Conservation (phyloP, 2,797 vertebrate species). For the Melanotaenia maccullochi region DNA sequence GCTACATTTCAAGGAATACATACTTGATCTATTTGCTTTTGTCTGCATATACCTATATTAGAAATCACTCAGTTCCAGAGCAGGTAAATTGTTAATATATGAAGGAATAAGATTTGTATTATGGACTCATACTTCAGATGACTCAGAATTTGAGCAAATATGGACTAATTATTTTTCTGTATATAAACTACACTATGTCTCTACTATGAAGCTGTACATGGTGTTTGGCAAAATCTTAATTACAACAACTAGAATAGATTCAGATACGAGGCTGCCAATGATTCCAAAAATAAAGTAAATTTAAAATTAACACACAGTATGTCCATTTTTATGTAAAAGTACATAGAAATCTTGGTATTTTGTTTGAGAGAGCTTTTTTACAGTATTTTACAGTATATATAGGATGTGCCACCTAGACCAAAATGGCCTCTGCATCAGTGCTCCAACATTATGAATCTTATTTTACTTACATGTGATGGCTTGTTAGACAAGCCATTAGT, state of each 20-base stretch:
- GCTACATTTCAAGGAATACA: no score
- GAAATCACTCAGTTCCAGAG: no score
- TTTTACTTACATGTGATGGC: conserved; percentile 61
- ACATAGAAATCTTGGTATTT: no score
- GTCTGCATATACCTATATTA: no score
- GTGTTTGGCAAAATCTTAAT: background rate
- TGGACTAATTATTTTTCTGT: background rate
- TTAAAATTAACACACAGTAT: background rate
- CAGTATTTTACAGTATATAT: no score
- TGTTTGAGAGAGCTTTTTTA: no score
- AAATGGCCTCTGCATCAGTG: background rate
- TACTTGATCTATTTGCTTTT: no score
- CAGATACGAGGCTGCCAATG: background rate
- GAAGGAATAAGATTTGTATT: background rate
- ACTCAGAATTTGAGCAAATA: background rate
- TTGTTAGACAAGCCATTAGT: conserved; percentile 48
- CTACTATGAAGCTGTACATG: no score
- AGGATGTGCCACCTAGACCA: background rate
- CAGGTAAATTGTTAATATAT: background rate
- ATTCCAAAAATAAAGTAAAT: background rate
- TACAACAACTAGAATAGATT: background rate
- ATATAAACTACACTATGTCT: no score
- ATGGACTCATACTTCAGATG: background rate
- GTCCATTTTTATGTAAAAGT: no score
- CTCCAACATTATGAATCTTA: background rate